Conservation (phyloP, 2,797 vertebrate species). For the Geotrypetes seraphini region DNA sequence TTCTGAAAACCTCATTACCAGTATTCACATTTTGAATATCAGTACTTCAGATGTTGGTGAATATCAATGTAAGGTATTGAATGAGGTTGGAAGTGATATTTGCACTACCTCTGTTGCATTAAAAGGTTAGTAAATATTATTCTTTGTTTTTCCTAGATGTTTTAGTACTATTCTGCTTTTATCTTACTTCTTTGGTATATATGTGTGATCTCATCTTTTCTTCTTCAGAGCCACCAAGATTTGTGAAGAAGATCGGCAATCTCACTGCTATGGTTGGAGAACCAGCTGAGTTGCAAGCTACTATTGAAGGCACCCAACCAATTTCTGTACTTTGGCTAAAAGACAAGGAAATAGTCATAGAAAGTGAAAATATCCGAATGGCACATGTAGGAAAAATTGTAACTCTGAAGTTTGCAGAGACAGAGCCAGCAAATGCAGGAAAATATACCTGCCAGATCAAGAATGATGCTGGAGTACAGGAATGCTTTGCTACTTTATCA, state of each 20-base stretch:
- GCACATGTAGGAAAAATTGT: constrained; percentile 77
- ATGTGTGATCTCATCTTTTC: constrained; percentile 9
- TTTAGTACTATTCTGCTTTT: too few species aligned
- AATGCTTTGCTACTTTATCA: constrained; percentile 73
- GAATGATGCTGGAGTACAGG: constrained; percentile 87
- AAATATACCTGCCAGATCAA: constrained; percentile 86
- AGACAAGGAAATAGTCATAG: constrained; percentile 89
- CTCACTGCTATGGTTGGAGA: constrained; percentile 71
- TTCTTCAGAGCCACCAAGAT: constrained; percentile 79
- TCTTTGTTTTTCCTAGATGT: too few species aligned
- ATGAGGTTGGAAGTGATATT: constrained; percentile 82
- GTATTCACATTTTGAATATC: constrained; percentile 78
- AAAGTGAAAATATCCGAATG: constrained; percentile 84
- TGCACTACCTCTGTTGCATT: constrained; percentile 71
- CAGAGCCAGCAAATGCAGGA: constrained; percentile 68
- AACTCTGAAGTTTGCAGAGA: constrained; percentile 70
- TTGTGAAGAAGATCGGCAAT: constrained; percentile 84
- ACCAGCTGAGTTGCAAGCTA: constrained; percentile 70
- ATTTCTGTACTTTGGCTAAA: constrained; percentile 89
- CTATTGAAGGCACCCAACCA: constrained; percentile 80
- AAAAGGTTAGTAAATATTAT: constrained; percentile 71
- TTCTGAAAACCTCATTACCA: constrained; percentile 74
- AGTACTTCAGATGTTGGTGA: constrained; percentile 72
- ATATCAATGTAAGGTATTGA: constrained; percentile 88
- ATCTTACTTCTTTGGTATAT: not conserved